These are phyloP conservation scores for Psilopsiagon aymara DNA, from an alignment of 2,113 vertebrate species.

Conservation along the genomic window DNA sequence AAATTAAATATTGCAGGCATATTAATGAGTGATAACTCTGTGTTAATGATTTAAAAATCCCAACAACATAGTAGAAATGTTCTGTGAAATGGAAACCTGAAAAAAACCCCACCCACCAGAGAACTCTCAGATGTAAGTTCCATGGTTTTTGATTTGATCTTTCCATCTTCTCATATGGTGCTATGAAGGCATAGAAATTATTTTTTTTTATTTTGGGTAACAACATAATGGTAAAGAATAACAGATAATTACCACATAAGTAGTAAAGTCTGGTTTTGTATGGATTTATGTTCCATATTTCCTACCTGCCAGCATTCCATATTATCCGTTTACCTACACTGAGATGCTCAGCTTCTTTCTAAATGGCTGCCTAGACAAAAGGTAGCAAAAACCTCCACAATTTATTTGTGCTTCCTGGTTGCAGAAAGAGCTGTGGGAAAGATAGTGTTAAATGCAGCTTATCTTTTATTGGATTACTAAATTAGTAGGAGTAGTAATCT, in stretches of 20 bases:
- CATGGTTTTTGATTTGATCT: background rate
- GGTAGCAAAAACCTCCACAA: background rate
- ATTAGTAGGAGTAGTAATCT: background rate
- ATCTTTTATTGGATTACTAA: background rate
- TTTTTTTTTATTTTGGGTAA: background rate
- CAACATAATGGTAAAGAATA: background rate
- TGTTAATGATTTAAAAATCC: background rate
- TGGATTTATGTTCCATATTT: background rate
- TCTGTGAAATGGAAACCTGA: background rate
- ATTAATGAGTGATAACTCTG: background rate
- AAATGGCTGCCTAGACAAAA: background rate
- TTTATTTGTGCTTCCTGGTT: background rate
- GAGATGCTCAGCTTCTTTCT: background rate
- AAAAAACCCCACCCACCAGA: fast-evolving
- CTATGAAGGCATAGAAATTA: background rate
- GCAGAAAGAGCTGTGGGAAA: background rate
- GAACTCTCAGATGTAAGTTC: background rate
- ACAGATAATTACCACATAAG: background rate
- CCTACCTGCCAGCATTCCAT: background rate
- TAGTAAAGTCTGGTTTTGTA: background rate
- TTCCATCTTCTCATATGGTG: background rate
- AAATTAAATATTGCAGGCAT: background rate
- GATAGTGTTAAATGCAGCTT: background rate
- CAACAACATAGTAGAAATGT: background rate
- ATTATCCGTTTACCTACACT: background rate